phyloP scores from a whole-genome alignment of 2,113 vertebrate species.

The Chroicocephalus ridibundus region DNA sequence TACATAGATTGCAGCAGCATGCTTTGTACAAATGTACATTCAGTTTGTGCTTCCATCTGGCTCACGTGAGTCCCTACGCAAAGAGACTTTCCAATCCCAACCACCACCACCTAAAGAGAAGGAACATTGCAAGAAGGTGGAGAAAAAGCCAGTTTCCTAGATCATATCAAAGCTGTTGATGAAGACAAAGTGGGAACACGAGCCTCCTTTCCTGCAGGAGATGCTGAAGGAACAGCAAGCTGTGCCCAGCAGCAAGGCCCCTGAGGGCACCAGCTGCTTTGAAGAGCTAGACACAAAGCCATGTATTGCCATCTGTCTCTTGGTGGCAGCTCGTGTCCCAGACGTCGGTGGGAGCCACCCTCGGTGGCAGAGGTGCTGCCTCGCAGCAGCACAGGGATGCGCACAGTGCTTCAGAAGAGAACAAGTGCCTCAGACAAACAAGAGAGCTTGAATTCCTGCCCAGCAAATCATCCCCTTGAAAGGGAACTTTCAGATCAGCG shows the following conservation, averaged over 20 bases:
- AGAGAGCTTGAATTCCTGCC: slow-evolving; percentile 32
- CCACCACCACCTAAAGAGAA: background rate
- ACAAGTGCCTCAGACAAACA: background rate
- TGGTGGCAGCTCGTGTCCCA: background rate
- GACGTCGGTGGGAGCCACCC: background rate
- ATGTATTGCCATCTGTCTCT: fast-evolving
- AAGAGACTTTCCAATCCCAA: background rate
- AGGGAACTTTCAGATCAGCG: slow-evolving; percentile 16
- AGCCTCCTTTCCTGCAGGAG: background rate
- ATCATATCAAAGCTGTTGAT: background rate
- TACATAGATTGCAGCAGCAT: background rate
- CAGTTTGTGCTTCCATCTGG: background rate
- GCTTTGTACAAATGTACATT: background rate
- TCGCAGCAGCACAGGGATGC: background rate
- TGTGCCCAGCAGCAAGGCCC: background rate
- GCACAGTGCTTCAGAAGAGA: background rate
- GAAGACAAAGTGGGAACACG: background rate
- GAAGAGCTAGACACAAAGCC: background rate
- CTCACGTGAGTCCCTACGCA: background rate
- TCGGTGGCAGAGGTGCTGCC: background rate
- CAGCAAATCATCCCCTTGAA: slow-evolving; percentile 4
- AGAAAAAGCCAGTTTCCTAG: background rate
- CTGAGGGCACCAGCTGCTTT: background rate
- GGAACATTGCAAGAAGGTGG: background rate
- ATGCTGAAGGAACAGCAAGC: background rate